A percentile compares a stretch with the other conserved stretches of the same genome.
phyloP scores from a whole-genome alignment of 2,797 vertebrate genomes.

The Enteromius fasciolatus region DNA sequence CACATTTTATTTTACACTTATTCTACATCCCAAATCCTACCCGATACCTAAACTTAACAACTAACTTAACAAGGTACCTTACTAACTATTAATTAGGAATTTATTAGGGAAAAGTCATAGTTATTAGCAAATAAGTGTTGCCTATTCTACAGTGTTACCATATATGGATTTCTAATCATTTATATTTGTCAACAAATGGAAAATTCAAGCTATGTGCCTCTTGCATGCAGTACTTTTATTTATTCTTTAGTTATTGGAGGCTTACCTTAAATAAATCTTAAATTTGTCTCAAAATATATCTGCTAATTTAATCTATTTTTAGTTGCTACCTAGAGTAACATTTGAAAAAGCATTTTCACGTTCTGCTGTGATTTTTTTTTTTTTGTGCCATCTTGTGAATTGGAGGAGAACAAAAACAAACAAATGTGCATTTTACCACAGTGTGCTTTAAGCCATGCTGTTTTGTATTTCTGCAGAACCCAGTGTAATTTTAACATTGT shows the following conservation, averaged over 20 bases:
- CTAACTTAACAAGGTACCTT: no score
- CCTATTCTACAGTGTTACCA: no score
- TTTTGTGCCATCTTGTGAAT: not conserved
- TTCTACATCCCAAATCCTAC: no score
- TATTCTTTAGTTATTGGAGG: not conserved
- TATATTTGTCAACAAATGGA: not conserved
- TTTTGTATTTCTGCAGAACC: not conserved
- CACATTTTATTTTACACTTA: no score
- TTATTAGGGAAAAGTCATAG: no score
- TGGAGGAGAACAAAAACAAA: not conserved
- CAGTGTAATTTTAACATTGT: not conserved
- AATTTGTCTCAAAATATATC: not conserved
- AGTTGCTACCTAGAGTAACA: not conserved
- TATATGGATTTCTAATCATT: no score
- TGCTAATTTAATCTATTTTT: not conserved
- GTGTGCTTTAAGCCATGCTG: not conserved
- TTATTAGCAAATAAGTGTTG: no score
- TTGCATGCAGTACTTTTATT: not conserved
- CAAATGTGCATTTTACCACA: not conserved
- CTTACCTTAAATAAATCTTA: not conserved
- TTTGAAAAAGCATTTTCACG: not conserved
- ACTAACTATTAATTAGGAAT: no score
- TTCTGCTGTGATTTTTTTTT: not conserved
- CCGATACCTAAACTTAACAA: no score
- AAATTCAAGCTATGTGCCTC: not conserved